Percentiles rank a stretch among this genome's conserved stretches.
phyloP scores from a whole-genome alignment of 2,888 invertebrate genomes.

The Tachina lurida region DNA sequence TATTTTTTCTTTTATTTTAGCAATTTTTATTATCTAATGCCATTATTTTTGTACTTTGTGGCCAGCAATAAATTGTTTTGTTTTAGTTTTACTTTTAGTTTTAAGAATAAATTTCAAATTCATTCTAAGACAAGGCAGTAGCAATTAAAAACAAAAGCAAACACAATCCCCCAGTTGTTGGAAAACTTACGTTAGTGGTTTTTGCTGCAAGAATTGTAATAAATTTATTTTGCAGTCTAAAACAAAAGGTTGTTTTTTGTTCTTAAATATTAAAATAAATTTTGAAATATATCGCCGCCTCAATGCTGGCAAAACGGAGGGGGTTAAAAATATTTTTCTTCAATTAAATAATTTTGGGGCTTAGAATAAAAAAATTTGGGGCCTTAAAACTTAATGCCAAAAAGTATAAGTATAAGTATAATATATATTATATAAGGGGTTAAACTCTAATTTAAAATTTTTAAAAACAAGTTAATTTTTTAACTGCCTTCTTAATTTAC shows the following conservation, averaged over 20 bases:
- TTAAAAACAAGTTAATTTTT: too few relatives aligned
- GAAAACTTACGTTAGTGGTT: not conserved
- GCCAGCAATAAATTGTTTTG: not conserved
- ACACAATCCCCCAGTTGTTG: not conserved
- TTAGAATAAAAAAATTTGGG: too few relatives aligned
- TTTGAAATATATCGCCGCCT: not conserved
- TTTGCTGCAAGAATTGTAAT: conserved; percentile 14
- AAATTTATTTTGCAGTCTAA: not conserved
- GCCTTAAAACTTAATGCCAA: too few relatives aligned
- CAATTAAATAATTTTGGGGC: too few relatives aligned
- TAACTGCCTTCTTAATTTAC: too few relatives aligned
- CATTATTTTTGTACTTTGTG: conserved; percentile 50
- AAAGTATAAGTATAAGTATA: too few relatives aligned
- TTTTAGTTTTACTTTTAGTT: conserved; percentile 18
- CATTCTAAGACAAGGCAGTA: conserved; percentile 36
- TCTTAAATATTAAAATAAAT: not conserved
- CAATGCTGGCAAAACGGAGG: not conserved
- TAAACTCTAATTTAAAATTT: too few relatives aligned
- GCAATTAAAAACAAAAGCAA: conserved; percentile 47
- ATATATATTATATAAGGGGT: too few relatives aligned
- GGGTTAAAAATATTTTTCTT: not conserved
- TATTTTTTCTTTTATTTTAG: conserved; percentile 18
- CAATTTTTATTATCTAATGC: conserved; percentile 42
- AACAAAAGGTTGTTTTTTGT: not conserved
- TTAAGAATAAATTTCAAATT: conserved; percentile 47